phyloP scores from a whole-genome alignment of 1,140 invertebrate species.

The Lasioglossum baleicum region DNA sequence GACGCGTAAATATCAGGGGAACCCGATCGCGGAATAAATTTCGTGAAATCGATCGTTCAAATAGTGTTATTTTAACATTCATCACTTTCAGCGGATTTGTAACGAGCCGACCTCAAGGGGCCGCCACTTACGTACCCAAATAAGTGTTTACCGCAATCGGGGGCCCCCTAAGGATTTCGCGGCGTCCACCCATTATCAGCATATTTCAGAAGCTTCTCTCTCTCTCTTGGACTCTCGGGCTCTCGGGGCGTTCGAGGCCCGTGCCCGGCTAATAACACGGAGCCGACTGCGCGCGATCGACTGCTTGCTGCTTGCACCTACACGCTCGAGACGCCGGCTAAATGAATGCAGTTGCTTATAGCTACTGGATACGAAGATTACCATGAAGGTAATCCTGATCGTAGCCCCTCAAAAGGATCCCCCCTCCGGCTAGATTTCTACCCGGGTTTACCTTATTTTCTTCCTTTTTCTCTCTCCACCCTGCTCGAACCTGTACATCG shows the following conservation, averaged over 20 bases:
- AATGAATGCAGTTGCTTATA: slow-evolving; percentile 63
- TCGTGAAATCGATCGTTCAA: no score
- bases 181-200: slow-evolving; percentile 29
- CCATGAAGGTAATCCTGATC: slow-evolving; percentile 63
- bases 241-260: slow-evolving; percentile 17
- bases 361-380: slow-evolving; percentile 66
- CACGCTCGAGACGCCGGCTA: slow-evolving; percentile 48
- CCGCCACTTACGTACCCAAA: slow-evolving; percentile 10
- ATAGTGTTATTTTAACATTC: no score
- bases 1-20: no score
- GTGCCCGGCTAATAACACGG: slow-evolving; percentile 35
- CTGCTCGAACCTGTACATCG: no score
- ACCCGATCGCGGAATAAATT: no score
- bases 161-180: slow-evolving; percentile 7
- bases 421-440: slow-evolving; percentile 34
- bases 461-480: background rate
- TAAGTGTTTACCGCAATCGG: slow-evolving; percentile 12
- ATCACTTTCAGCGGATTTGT: no score
- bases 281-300: slow-evolving; percentile 36
- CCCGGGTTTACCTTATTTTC: slow-evolving; percentile 5
- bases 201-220: slow-evolving; percentile 34
- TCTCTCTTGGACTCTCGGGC: background rate
- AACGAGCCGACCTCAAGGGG: no score
- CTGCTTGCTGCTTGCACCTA: slow-evolving; percentile 45
- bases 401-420: slow-evolving; percentile 41